Percentiles rank a stretch among this genome's conserved stretches.
These are phyloP conservation scores for Brachionus calyciflorus DNA, from an alignment of 1,140 invertebrate genomes.

Conservation along the genomic window DNA sequence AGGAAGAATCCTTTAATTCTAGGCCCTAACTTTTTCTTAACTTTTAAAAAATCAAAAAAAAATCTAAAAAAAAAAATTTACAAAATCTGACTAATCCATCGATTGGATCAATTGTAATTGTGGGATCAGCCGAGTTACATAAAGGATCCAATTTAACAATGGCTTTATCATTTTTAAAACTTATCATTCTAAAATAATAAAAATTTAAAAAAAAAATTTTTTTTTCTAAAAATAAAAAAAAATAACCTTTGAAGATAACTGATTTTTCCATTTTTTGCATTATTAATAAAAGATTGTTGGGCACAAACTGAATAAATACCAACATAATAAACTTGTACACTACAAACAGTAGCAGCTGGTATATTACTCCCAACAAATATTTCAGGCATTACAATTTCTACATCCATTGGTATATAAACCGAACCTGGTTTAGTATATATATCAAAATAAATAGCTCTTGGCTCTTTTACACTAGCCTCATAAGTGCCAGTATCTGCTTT, in stretches of 20 bases:
- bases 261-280: background rate
- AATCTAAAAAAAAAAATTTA: conserved; percentile 44
- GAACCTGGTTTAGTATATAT: conserved; percentile 50
- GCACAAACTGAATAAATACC: conserved; percentile 47
- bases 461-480: conserved; percentile 40
- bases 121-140: conserved; percentile 49
- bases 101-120: conserved; percentile 48
- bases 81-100: conserved; percentile 45
- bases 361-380: conserved; percentile 47
- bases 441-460: conserved; percentile 49
- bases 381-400: conserved; percentile 54
- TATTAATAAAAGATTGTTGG: background rate
- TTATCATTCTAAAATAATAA: background rate
- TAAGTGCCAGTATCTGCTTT: background rate
- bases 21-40: too few relatives aligned
- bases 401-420: conserved; percentile 50
- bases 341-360: conserved; percentile 50
- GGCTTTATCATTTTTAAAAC: conserved; percentile 49
- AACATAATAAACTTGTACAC: conserved; percentile 49
- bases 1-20: too few relatives aligned
- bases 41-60: too few relatives aligned
- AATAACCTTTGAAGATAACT: conserved; percentile 48
- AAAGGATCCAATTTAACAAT: conserved; percentile 49
- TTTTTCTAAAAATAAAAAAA: too few relatives aligned
- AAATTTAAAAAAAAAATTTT: background rate